Evolutionary conservation across 2,888 invertebrate genomes (phyloP), one percentile per base, ranked within the genome.

Genomic region (Pyrocoelia pectoralis): DNA sequence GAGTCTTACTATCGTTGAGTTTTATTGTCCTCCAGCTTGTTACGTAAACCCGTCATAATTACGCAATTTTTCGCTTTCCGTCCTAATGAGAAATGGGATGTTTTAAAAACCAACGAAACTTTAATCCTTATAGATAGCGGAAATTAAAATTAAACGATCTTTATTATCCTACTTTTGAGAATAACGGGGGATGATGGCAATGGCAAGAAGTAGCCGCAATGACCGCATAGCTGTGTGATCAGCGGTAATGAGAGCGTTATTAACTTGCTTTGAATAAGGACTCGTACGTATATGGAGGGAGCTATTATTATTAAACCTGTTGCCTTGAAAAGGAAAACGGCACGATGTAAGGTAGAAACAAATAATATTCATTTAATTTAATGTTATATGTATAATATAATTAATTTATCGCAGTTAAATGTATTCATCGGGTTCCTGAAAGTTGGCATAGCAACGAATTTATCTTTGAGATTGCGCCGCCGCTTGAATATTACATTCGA

Each of bases 401-500:
- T 60, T 56, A 48, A 50, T 56, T 56, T 50, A 60, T 41, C 56
- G 65, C 61, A 57, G 61, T 62, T 59, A 54, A 61, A 62, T 68
- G 60, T 69, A 68, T 68, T 66, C 67, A 69, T 69, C 67, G 57
- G 64, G 60, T 50, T 56, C 60, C 62, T 58, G 58, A 38, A 54
- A 55, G 66, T 68, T 58, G 68, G 56, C 65, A 64, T 68, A 53
- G 69, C 24, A 65, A 69, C 69, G 58, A 19, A 53, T 66, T 52
- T 65, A 61, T 65, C 57, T 63, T 59, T 58, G 43, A 57, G 51
- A 49, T 57, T 46, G 48, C 61, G 56, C 28, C 24, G 24, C 24
- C 50, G 53, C 50, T 56, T 57, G 65, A 68, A 65, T 67, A 66
- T 66, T 69, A 62, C 59, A 69, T 63, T 56, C 38, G 60, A 61